phyloP scores from a whole-genome alignment of 1,140 invertebrate species.

The Saccostrea echinata region DNA sequence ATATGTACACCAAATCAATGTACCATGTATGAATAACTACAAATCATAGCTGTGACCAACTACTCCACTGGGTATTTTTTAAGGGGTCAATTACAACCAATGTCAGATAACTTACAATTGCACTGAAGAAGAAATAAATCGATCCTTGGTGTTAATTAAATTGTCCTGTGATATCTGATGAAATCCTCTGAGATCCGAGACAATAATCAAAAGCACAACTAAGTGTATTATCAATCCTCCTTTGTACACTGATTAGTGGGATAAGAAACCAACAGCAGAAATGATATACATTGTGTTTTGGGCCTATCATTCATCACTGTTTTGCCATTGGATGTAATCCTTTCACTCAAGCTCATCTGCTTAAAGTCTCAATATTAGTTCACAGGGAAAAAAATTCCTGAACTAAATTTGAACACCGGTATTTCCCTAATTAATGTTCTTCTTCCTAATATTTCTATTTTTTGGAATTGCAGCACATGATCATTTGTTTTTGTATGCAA shows the following conservation, averaged over 20 bases:
- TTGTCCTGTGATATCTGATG: neutral
- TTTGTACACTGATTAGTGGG: neutral
- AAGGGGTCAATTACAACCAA: neutral
- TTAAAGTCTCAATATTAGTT: neutral
- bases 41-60: neutral
- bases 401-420: neutral
- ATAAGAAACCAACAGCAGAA: neutral
- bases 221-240: neutral
- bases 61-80: neutral
- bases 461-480: constrained; percentile 15
- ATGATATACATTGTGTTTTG: constrained; percentile 29
- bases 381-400: neutral
- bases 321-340: neutral
- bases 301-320: constrained; percentile 21
- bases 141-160: neutral
- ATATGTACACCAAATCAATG: constrained; percentile 2
- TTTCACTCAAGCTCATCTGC: neutral
- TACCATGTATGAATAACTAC: neutral
- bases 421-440: neutral
- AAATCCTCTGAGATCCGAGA: neutral
- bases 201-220: neutral
- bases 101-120: constrained; percentile 16
- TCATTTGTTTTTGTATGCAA: constrained; percentile 3
- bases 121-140: neutral
- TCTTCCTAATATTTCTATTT: constrained; percentile 2